Base-by-base conservation (phyloP, 35 echinoderm and acorn worm species). In the Holothuria glaberrima region DNA sequence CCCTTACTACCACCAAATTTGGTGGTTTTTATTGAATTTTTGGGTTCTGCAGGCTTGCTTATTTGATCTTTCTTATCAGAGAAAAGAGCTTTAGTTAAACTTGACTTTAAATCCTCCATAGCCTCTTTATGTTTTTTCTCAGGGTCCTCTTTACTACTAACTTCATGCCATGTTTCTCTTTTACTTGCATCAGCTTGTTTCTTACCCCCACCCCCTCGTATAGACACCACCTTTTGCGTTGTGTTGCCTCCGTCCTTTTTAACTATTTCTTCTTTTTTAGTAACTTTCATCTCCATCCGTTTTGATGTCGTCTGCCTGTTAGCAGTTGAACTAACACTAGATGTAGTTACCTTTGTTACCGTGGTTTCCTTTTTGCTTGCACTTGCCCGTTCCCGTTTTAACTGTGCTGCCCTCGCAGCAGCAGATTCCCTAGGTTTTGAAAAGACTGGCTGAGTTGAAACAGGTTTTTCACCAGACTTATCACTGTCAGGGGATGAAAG, bases 21-120 rank as follows among this genome's bases (percentile, higher is more conserved):
- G 34, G 4, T 36, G 1, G 16, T 33, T 59, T 59, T 61, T 12
- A 31, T 21, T 9, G 80, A 9, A 17, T 6, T 84, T 62, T 84
- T 84, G 21, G 13, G 12, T 36, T 84, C 80, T 36, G 80, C 9
- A 27, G 24, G 29, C 57, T 34, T 59, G 48, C 24, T 61, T 5
- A 14, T 4, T 33, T 84, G 56, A n/a, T 84, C 80, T 33, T 84
- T 84, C 80, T 84, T 84, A n/a, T 84, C 80, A 25, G 58, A 84
- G 13, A 84, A 84, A 14, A 84, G 26, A 31, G 80, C 80, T 31
- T 84, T 84, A 6, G 80, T 63, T 25, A 84, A 61, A 26, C 46
- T 84, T 31, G 80, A 61, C 57, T 84, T 84, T n/a, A 84, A 63
- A 62, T 38, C 80, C 31, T 84, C 80, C 80, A 84, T 84, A 13